These are phyloP conservation scores for Plodia interpunctella DNA, from an alignment of 1,140 invertebrate genomes.

Conservation along the genomic window DNA sequence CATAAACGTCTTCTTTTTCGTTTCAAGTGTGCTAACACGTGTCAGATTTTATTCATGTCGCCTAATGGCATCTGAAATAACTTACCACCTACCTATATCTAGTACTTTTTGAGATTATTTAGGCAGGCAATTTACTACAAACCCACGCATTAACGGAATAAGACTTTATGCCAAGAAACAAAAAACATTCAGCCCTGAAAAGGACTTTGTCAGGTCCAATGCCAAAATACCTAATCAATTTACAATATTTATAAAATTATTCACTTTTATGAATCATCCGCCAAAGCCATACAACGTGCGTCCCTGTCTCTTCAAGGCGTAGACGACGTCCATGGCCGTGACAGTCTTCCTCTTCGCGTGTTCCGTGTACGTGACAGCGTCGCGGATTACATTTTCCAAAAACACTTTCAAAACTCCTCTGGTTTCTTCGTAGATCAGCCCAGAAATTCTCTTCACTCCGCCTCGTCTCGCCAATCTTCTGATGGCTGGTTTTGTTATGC, in stretches of 20 bases:
- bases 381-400: constrained; percentile 88
- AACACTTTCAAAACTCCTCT: constrained; percentile 83
- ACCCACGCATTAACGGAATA: neutral
- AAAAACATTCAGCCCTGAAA: neutral
- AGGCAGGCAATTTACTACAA: too few relatives aligned
- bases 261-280: constrained; percentile 64
- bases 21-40: too few relatives aligned
- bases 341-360: constrained; percentile 82
- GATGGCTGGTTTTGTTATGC: constrained; percentile 51
- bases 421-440: constrained; percentile 54
- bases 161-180: neutral
- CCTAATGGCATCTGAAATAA: too few relatives aligned
- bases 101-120: too few relatives aligned
- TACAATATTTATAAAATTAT: too few relatives aligned
- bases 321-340: constrained; percentile 93
- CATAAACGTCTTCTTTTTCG: too few relatives aligned
- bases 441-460: constrained; percentile 83
- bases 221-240: too few relatives aligned
- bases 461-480: constrained; percentile 74
- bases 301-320: constrained; percentile 90
- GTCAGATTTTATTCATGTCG: too few relatives aligned
- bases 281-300: constrained; percentile 83
- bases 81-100: neutral
- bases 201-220: neutral
- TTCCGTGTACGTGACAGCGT: constrained; percentile 85